These are phyloP conservation scores for Augochlorella aurata DNA, from an alignment of 2,888 invertebrate genomes.

Conservation along the genomic window DNA sequence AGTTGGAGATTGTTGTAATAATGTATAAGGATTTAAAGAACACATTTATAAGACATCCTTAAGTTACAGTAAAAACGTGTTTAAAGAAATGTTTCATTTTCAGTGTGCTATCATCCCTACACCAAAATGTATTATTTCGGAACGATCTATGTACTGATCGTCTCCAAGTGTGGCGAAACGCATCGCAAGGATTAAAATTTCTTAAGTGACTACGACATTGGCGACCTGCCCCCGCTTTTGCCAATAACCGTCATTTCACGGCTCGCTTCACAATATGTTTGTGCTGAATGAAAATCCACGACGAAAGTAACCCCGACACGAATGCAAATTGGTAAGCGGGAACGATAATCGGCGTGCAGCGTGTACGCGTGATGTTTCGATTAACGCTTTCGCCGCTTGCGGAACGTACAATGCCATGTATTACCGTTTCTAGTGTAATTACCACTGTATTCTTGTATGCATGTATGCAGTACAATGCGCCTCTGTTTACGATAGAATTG, in stretches of 20 bases:
- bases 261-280: constrained; percentile 29
- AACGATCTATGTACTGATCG: too few relatives aligned
- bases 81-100: too few relatives aligned
- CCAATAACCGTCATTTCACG: constrained; percentile 37
- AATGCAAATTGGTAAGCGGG: constrained; percentile 46
- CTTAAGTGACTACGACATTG: background rate
- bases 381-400: constrained; percentile 42
- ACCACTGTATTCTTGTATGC: constrained; percentile 39
- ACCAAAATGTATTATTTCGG: too few relatives aligned
- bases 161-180: too few relatives aligned
- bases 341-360: constrained; percentile 40
- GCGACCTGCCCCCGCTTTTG: background rate
- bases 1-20: too few relatives aligned
- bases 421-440: constrained; percentile 59
- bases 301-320: constrained; percentile 40
- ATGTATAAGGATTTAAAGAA: too few relatives aligned
- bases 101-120: too few relatives aligned
- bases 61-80: too few relatives aligned
- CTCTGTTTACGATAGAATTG: constrained; percentile 52
- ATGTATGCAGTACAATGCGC: constrained; percentile 53
- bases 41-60: too few relatives aligned
- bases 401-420: constrained; percentile 55
- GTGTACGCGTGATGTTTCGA: constrained; percentile 46
- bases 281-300: constrained; percentile 34
- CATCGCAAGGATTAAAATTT: background rate